These are phyloP conservation scores for Furcifer pardalis DNA, from an alignment of 2,797 vertebrate species.

Conservation along the genomic window DNA sequence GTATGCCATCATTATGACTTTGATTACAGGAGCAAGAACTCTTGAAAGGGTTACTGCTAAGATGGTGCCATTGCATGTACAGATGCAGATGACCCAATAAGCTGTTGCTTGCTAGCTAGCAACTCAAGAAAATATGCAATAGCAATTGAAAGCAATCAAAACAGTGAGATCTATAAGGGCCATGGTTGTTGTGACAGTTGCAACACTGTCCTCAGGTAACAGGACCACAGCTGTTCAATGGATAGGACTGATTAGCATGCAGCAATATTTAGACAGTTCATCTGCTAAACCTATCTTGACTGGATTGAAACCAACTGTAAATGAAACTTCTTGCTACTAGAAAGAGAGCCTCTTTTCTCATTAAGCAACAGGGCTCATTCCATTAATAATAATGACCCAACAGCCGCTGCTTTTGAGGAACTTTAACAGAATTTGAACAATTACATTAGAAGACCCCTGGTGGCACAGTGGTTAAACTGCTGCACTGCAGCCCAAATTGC, in stretches of 20 bases:
- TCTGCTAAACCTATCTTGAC: neutral
- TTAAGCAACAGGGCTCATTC: no score
- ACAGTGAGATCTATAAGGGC: neutral
- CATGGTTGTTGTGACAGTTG: neutral
- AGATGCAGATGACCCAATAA: neutral
- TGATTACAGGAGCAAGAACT: neutral
- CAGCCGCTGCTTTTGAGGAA: no score
- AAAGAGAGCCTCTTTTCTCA: no score
- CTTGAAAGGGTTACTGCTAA: neutral
- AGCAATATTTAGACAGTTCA: neutral
- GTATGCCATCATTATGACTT: neutral
- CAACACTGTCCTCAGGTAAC: neutral
- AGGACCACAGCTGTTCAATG: neutral
- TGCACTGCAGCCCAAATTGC: no score
- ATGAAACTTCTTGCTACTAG: no score
- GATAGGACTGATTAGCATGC: neutral
- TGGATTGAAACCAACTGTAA: neutral
- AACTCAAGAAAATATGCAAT: neutral
- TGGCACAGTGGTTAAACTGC: no score
- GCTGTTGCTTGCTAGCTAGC: neutral
- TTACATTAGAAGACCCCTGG: no score
- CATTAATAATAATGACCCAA: no score
- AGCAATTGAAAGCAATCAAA: neutral
- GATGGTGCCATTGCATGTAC: neutral
- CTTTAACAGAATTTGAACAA: no score